Conservation (phyloP, 1,140 invertebrate species). For the Neodiprion fabricii region DNA sequence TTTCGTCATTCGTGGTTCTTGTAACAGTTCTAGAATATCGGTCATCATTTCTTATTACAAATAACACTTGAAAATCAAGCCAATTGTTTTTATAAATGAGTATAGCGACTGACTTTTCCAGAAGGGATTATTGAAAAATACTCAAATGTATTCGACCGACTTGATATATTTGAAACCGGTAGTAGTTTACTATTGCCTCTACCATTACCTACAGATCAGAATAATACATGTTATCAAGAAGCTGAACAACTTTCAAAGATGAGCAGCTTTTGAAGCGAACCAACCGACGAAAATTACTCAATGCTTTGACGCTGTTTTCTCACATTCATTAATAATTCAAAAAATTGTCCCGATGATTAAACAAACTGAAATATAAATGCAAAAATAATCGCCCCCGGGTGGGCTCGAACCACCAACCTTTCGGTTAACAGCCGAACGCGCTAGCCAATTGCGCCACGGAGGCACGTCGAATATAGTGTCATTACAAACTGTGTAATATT, state of each 20-base stretch:
- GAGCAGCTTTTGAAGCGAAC: no score
- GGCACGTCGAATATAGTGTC: conserved; percentile 49
- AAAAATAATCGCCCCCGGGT: conserved; percentile 68
- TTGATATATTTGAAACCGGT: neutral
- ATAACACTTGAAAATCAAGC: neutral
- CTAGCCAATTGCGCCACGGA: conserved; percentile 84
- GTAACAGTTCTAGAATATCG: conserved; percentile 72
- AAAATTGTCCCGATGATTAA: neutral
- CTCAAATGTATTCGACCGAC: neutral
- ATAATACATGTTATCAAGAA: no score
- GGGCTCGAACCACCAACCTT: conserved; percentile 89
- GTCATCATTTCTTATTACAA: conserved; percentile 36
- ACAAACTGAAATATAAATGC: conserved; percentile 14
- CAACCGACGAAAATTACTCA: no score
- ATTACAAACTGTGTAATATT: neutral
- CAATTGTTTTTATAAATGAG: neutral
- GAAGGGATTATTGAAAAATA: neutral
- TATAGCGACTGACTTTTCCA: neutral
- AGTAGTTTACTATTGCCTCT: neutral
- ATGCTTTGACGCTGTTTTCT: no score
- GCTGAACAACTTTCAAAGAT: no score
- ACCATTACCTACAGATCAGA: no score
- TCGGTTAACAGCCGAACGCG: conserved; percentile 92
- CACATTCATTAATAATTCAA: neutral
- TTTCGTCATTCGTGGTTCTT: conserved; percentile 69